Percentiles rank a stretch among this genome's conserved stretches.
phyloP scores from a whole-genome alignment of 2,113 vertebrate genomes.

The Piprites chloris region DNA sequence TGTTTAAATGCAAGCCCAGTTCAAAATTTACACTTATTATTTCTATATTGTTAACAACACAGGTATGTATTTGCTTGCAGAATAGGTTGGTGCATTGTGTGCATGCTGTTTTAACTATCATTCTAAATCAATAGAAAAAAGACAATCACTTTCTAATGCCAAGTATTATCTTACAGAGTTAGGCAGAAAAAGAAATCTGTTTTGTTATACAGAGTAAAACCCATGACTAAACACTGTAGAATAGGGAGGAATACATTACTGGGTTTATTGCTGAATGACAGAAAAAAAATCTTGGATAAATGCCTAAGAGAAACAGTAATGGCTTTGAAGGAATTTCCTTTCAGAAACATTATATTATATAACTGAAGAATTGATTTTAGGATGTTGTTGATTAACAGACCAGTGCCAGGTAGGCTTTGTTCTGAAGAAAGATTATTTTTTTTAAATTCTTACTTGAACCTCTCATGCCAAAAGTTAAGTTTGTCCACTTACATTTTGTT shows the following conservation, averaged over 20 bases:
- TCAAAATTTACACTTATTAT: not conserved
- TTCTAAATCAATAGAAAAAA: not conserved
- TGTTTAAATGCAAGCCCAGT: not conserved
- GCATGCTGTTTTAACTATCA: not conserved
- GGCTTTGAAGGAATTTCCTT: not conserved
- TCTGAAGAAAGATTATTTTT: not conserved
- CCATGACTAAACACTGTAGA: not conserved
- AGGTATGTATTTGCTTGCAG: not conserved
- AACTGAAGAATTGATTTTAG: not conserved
- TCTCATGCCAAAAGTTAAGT: not conserved
- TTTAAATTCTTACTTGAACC: not conserved
- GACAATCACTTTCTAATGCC: not conserved
- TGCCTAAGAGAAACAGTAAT: not conserved
- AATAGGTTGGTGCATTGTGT: not conserved
- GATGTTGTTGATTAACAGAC: not conserved
- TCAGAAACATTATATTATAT: not conserved
- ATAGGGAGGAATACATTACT: not conserved
- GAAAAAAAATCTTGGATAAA: constrained; percentile 9
- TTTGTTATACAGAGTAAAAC: not conserved
- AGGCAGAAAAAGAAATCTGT: not conserved
- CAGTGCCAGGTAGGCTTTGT: not conserved
- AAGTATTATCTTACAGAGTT: not conserved
- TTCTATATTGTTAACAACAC: not conserved
- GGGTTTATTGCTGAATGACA: not conserved
- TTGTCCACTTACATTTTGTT: not conserved